A percentile compares a stretch with the other conserved stretches of the same genome.
Conservation (phyloP, 2,797 vertebrate genomes). For the Neosilurus hyrtlii region DNA sequence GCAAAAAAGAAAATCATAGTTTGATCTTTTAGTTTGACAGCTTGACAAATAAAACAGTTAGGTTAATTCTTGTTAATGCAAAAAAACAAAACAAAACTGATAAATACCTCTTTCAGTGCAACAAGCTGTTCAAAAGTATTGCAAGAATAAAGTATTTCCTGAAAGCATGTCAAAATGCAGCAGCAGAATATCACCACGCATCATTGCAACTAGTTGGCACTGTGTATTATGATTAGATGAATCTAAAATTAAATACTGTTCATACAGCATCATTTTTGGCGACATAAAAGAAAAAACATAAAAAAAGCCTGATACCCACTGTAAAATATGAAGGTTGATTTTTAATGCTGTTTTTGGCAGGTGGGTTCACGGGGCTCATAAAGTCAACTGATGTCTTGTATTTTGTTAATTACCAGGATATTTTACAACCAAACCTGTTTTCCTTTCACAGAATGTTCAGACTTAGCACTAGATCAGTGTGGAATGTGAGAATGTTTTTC, state of each 20-base stretch:
- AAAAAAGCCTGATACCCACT: background rate
- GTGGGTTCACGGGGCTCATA: background rate
- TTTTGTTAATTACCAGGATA: conserved; percentile 8
- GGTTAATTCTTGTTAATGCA: background rate
- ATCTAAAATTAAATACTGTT: background rate
- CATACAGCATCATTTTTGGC: background rate
- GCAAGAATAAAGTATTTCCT: background rate
- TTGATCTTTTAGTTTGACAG: no score
- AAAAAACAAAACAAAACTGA: background rate
- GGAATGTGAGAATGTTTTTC: background rate
- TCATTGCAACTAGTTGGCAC: background rate
- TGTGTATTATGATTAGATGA: background rate
- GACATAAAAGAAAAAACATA: background rate
- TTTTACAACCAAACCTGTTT: background rate
- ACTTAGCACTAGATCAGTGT: background rate
- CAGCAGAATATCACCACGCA: background rate
- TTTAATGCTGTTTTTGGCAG: background rate
- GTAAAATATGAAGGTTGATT: background rate
- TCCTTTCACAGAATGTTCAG: background rate
- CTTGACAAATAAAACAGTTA: background rate
- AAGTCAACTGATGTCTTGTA: background rate
- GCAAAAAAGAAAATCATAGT: background rate
- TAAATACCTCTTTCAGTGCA: background rate
- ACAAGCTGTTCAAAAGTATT: background rate
- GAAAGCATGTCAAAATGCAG: background rate